phyloP scores from a whole-genome alignment of 1,140 invertebrate genomes.

The Apis laboriosa region DNA sequence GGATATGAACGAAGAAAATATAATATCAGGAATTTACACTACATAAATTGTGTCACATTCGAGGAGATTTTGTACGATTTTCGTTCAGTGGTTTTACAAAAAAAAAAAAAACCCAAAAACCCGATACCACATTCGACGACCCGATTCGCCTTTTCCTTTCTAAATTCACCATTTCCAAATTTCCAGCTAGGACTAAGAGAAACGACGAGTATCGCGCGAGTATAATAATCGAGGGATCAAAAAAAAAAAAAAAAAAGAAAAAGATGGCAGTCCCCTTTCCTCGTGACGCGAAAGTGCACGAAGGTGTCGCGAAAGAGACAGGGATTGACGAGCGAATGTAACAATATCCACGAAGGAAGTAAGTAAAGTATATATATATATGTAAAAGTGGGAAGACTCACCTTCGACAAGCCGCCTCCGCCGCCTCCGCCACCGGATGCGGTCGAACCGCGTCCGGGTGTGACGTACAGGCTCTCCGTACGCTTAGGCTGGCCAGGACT shows the following conservation, averaged over 20 bases:
- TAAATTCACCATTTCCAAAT: no score
- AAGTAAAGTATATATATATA: neutral
- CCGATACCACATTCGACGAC: no score
- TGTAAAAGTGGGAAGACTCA: slow-evolving; percentile 65
- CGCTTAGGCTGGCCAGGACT: slow-evolving; percentile 92
- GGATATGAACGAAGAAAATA: neutral
- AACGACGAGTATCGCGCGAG: no score
- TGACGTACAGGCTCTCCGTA: slow-evolving; percentile 90
- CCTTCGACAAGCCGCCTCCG: slow-evolving; percentile 68
- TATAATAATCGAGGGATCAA: no score
- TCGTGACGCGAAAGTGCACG: slow-evolving; percentile 44
- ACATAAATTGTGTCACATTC: no score
- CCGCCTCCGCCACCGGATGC: slow-evolving; percentile 69
- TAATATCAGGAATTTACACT: no score
- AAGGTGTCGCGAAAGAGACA: slow-evolving; percentile 39
- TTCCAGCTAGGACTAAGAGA: no score
- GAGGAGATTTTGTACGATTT: no score
- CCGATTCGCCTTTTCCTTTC: no score
- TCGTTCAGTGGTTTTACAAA: no score
- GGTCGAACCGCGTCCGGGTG: slow-evolving; percentile 76
- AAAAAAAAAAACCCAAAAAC: no score
- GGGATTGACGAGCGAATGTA: slow-evolving; percentile 22
- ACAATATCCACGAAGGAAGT: slow-evolving; percentile 20
- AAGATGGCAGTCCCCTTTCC: neutral
- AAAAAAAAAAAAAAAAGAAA: neutral